Base-by-base conservation (phyloP, 53 echinoderm and acorn worm species). In the Patiria pectinifera region DNA sequence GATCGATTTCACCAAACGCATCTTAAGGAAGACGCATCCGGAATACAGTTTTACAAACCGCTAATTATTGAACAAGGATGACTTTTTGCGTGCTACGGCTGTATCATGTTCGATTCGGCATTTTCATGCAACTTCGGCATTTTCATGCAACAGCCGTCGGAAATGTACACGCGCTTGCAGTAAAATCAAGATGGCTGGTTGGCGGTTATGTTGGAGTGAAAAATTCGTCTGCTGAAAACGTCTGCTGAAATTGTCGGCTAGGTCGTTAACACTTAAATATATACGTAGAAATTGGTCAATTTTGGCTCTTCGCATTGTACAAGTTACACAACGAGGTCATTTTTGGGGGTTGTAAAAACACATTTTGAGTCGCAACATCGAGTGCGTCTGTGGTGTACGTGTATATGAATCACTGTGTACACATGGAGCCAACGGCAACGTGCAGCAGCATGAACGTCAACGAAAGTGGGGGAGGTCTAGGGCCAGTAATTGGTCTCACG, bases 161-260 rank as follows among this genome's bases (percentile, higher is more conserved):
- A n/a, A n/a, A n/a, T 66, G 11, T 83, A 15, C n/a, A 48, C 81
- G n/a, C 81, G 10, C n/a, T 59, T 11, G 23, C 58, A 82, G 60
- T 15, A 46, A 82, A 82, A 59, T 82, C 83, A 82, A 82, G 83
- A 82, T 82, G 83, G 83, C 9, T 82, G 83, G 59, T 82, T 82
- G 83, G 83, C 11, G 2, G 24, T n/a, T n/a, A 58, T n/a, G 35
- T 45, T 58, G 6, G 44, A 16, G 43, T 63, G 43, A 26, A 48
- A 85, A 85, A 43, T 66, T 45, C n/a, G 18, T 85, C 69, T 66
- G 60, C 25, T 24, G n/a, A 85, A 85, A 66, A n/a, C 43, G n/a
- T n/a, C n/a, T n/a, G n/a, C n/a, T n/a, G n/a, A n/a, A n/a, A n/a
- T n/a, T 45, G 85, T 69, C 45, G 43, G 85, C 85, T 43, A 85